Conservation (phyloP, 2,113 vertebrate species). For the Leiothrix lutea region DNA sequence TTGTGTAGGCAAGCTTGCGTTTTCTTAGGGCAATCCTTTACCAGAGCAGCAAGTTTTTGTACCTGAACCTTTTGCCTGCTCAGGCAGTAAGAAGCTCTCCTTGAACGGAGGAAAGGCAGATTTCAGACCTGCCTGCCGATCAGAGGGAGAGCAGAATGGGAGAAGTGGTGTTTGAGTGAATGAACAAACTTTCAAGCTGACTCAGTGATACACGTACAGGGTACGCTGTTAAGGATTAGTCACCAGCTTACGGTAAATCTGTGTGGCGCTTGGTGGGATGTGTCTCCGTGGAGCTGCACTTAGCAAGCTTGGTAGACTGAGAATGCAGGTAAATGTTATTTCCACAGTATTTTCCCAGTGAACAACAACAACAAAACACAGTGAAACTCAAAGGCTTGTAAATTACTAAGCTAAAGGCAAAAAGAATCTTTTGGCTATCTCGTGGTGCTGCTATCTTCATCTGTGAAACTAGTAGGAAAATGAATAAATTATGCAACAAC, state of each 20-base stretch:
- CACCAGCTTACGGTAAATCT: conserved; percentile 77
- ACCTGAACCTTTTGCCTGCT: not conserved
- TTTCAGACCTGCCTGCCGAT: not conserved
- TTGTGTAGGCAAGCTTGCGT: not conserved
- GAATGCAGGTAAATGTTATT: conserved; percentile 36
- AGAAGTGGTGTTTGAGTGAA: conserved; percentile 64
- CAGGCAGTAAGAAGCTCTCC: not conserved
- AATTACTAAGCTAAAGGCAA: conserved; percentile 12
- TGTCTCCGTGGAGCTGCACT: not conserved
- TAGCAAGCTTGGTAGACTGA: not conserved
- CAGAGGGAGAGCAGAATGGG: conserved; percentile 46
- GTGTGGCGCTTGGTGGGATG: conserved; percentile 29
- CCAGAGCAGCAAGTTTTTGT: not conserved
- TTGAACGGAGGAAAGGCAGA: not conserved
- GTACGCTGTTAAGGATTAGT: conserved; percentile 65
- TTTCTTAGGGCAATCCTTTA: not conserved
- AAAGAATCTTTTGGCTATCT: not conserved
- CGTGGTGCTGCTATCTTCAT: conserved; percentile 6
- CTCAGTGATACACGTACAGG: conserved; percentile 46
- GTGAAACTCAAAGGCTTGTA: not conserved
- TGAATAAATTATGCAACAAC: conserved; percentile 35
- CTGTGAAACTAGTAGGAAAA: conserved; percentile 1
- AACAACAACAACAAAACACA: not conserved
- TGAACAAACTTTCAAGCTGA: conserved; percentile 67
- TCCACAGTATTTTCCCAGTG: conserved; percentile 33